Evolutionary conservation across 1,140 invertebrate species (phyloP).

Genomic region (Ceratitis capitata): DNA sequence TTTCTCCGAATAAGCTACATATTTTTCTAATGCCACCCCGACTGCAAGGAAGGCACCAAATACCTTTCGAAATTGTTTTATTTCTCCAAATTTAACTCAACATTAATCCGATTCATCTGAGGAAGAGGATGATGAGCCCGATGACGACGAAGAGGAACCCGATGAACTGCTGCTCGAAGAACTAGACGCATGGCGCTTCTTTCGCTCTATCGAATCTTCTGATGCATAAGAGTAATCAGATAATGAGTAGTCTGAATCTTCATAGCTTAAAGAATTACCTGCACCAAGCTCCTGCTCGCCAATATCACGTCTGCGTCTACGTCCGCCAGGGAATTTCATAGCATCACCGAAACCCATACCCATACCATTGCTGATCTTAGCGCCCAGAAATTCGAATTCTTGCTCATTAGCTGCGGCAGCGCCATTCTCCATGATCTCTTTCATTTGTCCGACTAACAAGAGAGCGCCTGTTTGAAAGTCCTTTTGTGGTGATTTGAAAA

Average conservation of each 20-base stretch:
- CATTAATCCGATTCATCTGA: slow-evolving; percentile 5
- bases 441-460: slow-evolving; percentile 47
- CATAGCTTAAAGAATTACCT: not conserved
- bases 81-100: no score
- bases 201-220: not conserved
- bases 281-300: not conserved
- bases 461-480: slow-evolving; percentile 49
- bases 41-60: not conserved
- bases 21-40: not conserved
- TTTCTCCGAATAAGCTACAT: no score
- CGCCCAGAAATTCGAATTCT: slow-evolving; percentile 50
- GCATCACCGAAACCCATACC: slow-evolving; percentile 52
- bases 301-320: not conserved
- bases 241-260: not conserved
- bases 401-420: slow-evolving; percentile 45
- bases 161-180: not conserved
- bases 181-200: not conserved
- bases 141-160: slow-evolving; percentile 4
- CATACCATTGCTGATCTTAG: slow-evolving; percentile 40
- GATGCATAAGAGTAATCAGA: not conserved
- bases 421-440: slow-evolving; percentile 50
- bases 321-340: slow-evolving; percentile 41
- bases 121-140: not conserved
- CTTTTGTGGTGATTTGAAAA: slow-evolving; percentile 43
- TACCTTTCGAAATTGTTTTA: no score